phyloP scores from a whole-genome alignment of 2,888 invertebrate genomes.

The Gymnoscelis rufifasciata region DNA sequence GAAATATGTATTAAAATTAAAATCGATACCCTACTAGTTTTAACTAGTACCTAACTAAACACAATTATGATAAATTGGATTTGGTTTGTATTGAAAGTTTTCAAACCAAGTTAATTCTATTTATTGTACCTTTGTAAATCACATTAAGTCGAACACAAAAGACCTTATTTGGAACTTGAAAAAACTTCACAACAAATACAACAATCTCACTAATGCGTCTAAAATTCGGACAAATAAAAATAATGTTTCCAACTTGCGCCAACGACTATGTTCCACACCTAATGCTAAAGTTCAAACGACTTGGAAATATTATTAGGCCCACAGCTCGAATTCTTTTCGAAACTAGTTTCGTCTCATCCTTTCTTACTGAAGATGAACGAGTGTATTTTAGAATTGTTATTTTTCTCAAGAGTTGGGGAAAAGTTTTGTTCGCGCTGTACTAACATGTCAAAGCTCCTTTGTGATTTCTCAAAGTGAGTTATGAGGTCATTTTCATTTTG shows the following conservation, averaged over 20 bases:
- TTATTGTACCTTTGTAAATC: no score
- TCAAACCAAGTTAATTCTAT: no score
- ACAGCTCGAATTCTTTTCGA: slow-evolving; percentile 37
- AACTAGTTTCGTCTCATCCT: slow-evolving; percentile 39
- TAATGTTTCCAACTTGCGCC: slow-evolving; percentile 24
- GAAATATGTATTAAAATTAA: no score
- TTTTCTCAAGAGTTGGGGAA: slow-evolving; percentile 3
- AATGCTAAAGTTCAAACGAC: slow-evolving; percentile 43
- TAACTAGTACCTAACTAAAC: no score
- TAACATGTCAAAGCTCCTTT: neutral
- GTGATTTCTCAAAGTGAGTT: neutral
- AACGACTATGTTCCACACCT: slow-evolving; percentile 28
- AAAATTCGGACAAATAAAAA: slow-evolving; percentile 17
- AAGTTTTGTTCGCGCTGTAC: neutral
- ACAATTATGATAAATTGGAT: no score
- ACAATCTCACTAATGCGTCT: neutral
- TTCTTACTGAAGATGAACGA: slow-evolving; percentile 20
- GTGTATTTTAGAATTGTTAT: slow-evolving; percentile 2
- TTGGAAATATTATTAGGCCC: slow-evolving; percentile 35
- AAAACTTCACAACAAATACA: no score
- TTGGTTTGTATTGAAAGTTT: no score
- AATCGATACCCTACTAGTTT: no score
- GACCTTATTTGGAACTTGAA: no score
- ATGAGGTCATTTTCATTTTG: no score
- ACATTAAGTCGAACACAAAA: no score